Percentiles rank a stretch among this genome's conserved stretches.
phyloP scores from a whole-genome alignment of 2,113 vertebrate species.

The Pampusana beccarii region DNA sequence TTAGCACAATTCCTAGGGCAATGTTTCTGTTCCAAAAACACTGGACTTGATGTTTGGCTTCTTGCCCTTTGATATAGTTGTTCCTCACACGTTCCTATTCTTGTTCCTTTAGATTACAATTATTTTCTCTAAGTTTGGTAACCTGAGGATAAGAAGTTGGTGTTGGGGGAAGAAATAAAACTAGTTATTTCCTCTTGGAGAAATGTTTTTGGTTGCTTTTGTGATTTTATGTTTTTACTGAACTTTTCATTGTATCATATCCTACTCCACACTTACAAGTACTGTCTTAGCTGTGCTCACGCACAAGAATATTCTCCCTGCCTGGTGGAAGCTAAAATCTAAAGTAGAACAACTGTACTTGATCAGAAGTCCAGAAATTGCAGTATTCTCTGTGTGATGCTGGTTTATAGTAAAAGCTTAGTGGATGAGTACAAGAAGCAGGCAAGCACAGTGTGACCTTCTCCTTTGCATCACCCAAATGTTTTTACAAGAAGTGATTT shows the following conservation, averaged over 20 bases:
- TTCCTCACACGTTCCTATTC: not conserved
- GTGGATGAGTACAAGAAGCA: not conserved
- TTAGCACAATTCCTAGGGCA: not conserved
- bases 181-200: not conserved
- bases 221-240: slow-evolving; percentile 50
- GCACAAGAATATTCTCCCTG: not conserved
- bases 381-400: not conserved
- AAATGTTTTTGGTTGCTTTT: not conserved
- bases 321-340: not conserved
- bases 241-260: not conserved
- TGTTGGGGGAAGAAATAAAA: not conserved
- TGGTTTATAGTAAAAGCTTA: not conserved
- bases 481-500: not conserved
- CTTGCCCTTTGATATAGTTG: not conserved
- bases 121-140: not conserved
- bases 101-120: not conserved
- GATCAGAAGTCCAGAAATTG: not conserved
- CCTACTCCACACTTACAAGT: no score
- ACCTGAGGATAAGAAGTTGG: not conserved
- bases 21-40: not conserved
- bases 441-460: not conserved
- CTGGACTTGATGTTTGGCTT: not conserved
- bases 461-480: not conserved
- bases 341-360: not conserved
- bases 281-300: not conserved